phyloP scores from a whole-genome alignment of 2,113 vertebrate species.

The Chauna torquata region DNA sequence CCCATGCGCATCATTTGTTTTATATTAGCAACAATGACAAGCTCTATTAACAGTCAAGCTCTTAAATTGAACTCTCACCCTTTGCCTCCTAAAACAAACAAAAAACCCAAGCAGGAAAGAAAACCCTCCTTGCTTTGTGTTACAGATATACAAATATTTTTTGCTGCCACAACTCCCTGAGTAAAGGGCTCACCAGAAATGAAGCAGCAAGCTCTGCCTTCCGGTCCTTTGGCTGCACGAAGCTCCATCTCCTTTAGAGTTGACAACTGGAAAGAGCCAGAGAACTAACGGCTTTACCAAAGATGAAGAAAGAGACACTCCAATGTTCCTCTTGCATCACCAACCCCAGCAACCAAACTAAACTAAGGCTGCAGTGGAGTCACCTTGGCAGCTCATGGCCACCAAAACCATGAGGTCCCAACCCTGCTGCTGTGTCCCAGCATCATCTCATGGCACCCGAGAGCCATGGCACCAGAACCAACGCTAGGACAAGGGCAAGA shows the following conservation, averaged over 20 bases:
- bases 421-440: background rate
- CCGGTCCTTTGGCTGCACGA: background rate
- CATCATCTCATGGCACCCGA: background rate
- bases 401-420: background rate
- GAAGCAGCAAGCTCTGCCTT: background rate
- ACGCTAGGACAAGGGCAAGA: background rate
- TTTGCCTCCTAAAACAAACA: conserved; percentile 48
- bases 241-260: background rate
- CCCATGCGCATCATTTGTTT: conserved; percentile 57
- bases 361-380: background rate
- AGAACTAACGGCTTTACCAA: background rate
- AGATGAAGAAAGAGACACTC: background rate
- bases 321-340: background rate
- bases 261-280: background rate
- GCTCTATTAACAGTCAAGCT: conserved; percentile 60
- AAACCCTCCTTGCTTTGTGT: background rate
- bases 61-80: conserved; percentile 47
- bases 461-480: too few species aligned
- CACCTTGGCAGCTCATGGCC: accelerated
- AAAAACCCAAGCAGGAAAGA: background rate
- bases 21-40: conserved; percentile 67
- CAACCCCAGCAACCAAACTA: background rate
- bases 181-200: background rate
- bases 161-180: background rate
- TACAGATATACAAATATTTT: background rate